Evolutionary conservation across 2,888 invertebrate species (phyloP), one percentile per base, ranked within the genome.

Genomic region (Coenonympha glycerion): DNA sequence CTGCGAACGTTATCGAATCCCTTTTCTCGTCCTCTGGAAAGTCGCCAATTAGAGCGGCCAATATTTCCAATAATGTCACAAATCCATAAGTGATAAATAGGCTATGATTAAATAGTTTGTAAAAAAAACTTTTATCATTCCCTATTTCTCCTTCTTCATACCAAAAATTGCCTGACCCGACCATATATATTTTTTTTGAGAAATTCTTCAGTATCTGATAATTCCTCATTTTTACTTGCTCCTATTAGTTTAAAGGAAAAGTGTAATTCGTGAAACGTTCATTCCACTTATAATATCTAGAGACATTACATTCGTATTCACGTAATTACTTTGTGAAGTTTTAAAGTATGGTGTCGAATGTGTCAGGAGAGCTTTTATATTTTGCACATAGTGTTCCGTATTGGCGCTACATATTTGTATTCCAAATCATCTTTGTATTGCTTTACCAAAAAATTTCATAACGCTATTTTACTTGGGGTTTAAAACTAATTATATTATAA

Each of bases 141-240:
- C 75, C 71, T 56, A 77, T 66, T 50, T 59, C 64, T 1, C 63
- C 65, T 31, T 73, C 64, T 60, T 80, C 70, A 46, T 70, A 79
- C 86, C 86, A 86, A 58, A 79, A 81, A 61, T 84, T 76, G 3
- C 85, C 84, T 16, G 72, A 64, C n/a, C 86, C 84, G 9, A 73
- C 60, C 37, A 69, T 53, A 60, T 68, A 85, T 57, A 82, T 75
- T 53, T 64, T 71, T 41, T 63, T 56, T 48, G 79, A 81, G 40
- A 69, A 67, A 2, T 51, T 62, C 62, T 75, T 78, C 21, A 85
- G 61, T 52, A 84, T 78, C 18, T 59, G 42, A 49, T 77, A 71
- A 63, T 79, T 73, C 60, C 71, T 79, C 85, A 85, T 85, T 45
- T 16, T 24, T 41, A 22, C 33, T 9, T 15, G 11, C 19, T 31